Evolutionary conservation across 2,797 vertebrate genomes (phyloP), one percentile per base, ranked within the genome.

Genomic region (Sternarchorhynchus goeldii): DNA sequence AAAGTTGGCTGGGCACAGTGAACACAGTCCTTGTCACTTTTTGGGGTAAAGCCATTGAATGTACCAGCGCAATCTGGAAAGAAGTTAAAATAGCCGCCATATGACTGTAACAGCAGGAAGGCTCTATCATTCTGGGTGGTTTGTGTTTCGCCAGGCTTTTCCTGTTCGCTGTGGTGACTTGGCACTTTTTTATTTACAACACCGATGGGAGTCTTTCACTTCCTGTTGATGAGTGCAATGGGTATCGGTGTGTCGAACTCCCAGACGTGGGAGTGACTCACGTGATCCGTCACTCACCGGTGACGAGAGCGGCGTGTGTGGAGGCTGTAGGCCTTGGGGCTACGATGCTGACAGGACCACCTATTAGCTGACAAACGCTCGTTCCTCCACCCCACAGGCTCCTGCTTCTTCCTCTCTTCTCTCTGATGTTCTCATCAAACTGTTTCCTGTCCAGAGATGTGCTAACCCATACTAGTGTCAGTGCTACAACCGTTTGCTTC

Each of bases 351-450:
- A 39, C 41, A 62, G 36, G 68, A 63, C 55, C 41, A 2, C 62
- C 56, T 34, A 68, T 81, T 76, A 77, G 64, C 56, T 39, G 62
- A 21, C 57, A 16, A 29, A 29, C 59, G 14, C 25, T 70, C 74
- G 25, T 64, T 78, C 1, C 53, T 74, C 29, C 60, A 56, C 56
- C 45, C 59, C 21, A 68, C 53, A 31, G 63, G 14, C 0, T 18
- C 58, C 4, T 59, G 25, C 56, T 58, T 32, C 56, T 50, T 78
- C 32, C 18, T 34, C 8, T 20, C 50, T 5, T 55, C 25, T 55
- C 10, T 50, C 45, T 50, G 45, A 50, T 29, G 36, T 4, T 20
- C 14, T 12, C 21, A 21, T n/a, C 45, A 36, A 25, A 21, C 50
- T 32, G 39, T 41, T 5, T 10, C 36, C 20, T 53, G 21, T n/a